Base-by-base conservation (phyloP, 2,113 vertebrate species). In the Hylia prasina region DNA sequence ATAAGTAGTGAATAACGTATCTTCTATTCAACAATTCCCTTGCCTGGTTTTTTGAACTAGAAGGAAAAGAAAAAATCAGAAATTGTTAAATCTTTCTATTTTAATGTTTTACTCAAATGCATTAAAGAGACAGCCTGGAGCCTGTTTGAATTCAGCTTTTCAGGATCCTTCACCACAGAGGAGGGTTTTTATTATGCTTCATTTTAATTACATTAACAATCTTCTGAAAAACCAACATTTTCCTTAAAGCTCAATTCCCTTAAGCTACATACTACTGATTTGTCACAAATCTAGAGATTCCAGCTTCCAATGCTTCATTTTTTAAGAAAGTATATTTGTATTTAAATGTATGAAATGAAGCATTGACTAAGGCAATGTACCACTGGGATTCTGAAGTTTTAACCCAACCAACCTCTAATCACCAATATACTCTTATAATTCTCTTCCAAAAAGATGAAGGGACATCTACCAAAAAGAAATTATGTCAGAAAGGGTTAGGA, bases 31-130 rank as follows among this genome's bases (percentile, higher is more conserved):
- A 93, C 96, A 97, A 98, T 58, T 98, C 86, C 19, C 83, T 91
- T 77, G 96, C 80, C 69, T 98, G 93, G 8, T 97, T 95, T 95
- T 97, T 98, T 98, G 91, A 98, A 98, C 98, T 98, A 95, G 60
- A 23, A 76, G 18, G 15, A 69, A 90, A 91, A 66, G 7, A 25
- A 57, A 44, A 85, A 64, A 17, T 18, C 28, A 91, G 16, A 91
- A 72, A 87, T 58, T 13, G 28, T 76, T 90, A 68, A 93, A 64
- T 44, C 23, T 37, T 87, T 79, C 56, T 81, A 73, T 71, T 90
- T 94, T n/a, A 35, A 42, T 33, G 7, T 14, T 90, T 68, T 40
- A 72, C 31, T 27, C 22, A 72, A 84, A 58, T 21, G 3, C 11
- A 37, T 40, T 66, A 66, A 15, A 79, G 12, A 68, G 89, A 90